phyloP scores from a whole-genome alignment of 2,888 invertebrate genomes.

The Periphyllus acericola region DNA sequence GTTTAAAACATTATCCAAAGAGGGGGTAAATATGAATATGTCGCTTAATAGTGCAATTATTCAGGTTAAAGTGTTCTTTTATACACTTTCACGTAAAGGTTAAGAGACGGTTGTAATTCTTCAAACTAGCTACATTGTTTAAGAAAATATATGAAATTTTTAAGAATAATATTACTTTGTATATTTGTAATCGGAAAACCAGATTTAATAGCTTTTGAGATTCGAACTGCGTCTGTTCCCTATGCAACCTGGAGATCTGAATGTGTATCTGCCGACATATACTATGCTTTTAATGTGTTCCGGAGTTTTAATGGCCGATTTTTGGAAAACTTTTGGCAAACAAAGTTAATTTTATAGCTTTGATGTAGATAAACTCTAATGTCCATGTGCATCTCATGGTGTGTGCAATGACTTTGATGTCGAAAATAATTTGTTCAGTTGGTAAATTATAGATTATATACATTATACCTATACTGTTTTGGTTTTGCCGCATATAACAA shows the following conservation, averaged over 20 bases:
- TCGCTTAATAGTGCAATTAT: too few relatives aligned
- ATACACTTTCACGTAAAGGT: too few relatives aligned
- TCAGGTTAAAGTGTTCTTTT: too few relatives aligned
- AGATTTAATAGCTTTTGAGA: conserved; percentile 56
- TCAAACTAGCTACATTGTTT: not conserved
- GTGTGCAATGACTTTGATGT: not conserved
- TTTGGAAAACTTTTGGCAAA: conserved; percentile 42
- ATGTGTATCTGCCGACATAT: conserved; percentile 6
- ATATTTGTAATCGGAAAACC: conserved; percentile 41
- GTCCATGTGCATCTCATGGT: not conserved
- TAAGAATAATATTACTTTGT: conserved; percentile 29
- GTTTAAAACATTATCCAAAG: too few relatives aligned
- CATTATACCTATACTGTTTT: not conserved
- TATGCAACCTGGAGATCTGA: conserved; percentile 4
- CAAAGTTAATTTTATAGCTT: conserved; percentile 42
- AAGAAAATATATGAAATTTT: not conserved
- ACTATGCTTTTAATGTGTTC: conserved; percentile 32
- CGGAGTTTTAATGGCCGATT: conserved; percentile 43
- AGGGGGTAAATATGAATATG: too few relatives aligned
- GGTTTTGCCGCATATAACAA: not conserved
- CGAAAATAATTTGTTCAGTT: conserved; percentile 24
- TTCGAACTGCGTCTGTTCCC: conserved; percentile 33
- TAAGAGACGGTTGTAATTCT: too few relatives aligned
- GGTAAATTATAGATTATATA: not conserved
- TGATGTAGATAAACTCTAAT: conserved; percentile 21